Percentiles rank a stretch among this genome's conserved stretches.
Conservation (phyloP, 2,797 vertebrate species). For the Thamnophis elegans region DNA sequence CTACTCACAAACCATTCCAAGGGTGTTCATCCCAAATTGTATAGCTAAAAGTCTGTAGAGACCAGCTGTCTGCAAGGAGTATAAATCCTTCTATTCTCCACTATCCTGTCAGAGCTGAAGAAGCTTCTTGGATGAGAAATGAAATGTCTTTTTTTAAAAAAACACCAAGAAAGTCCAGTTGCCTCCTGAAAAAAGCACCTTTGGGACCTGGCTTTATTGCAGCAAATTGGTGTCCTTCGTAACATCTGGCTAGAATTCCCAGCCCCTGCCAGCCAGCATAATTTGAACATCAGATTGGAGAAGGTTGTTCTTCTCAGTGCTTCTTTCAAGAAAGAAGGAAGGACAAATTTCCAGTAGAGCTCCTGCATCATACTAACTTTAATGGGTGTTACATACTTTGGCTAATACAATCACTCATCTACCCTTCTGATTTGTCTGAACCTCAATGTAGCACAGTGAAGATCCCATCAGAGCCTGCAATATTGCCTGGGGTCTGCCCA, state of each 20-base stretch:
- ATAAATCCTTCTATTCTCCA: too few species aligned
- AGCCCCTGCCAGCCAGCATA: background rate
- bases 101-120: too few species aligned
- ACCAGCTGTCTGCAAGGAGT: too few species aligned
- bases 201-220: background rate
- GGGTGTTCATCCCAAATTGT: too few species aligned
- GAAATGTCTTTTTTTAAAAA: too few species aligned
- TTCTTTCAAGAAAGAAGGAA: slow-evolving; percentile 24
- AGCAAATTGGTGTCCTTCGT: background rate
- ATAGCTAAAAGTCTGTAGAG: too few species aligned
- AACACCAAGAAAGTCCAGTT: too few species aligned
- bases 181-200: too few species aligned
- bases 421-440: background rate
- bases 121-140: too few species aligned
- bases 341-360: background rate
- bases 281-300: background rate
- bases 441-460: slow-evolving; percentile 27
- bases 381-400: background rate
- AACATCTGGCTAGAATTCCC: background rate
- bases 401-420: background rate
- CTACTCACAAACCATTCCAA: too few species aligned
- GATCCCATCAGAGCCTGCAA: slow-evolving; percentile 46
- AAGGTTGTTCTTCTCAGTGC: background rate
- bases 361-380: background rate
- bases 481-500: background rate